Conservation (phyloP, 2,888 invertebrate species). For the Osedax fenrisi region DNA sequence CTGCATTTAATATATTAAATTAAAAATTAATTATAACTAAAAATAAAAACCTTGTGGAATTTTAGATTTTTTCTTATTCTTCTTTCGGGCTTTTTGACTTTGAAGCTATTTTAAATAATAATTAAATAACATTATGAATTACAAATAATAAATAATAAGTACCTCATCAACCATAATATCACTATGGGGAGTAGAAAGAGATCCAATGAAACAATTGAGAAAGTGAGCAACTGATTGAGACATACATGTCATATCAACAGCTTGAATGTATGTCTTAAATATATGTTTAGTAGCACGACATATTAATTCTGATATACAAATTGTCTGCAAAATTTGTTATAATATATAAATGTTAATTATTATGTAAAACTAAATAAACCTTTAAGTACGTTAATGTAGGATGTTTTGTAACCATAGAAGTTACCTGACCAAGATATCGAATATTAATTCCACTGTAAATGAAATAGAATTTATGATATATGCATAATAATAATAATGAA, state of each 20-base stretch:
- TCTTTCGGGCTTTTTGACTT: slow-evolving; percentile 54
- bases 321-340: slow-evolving; percentile 60
- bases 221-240: slow-evolving; percentile 86
- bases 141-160: no score
- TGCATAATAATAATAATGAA: not conserved
- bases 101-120: slow-evolving; percentile 53
- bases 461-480: not conserved
- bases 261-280: slow-evolving; percentile 78
- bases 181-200: slow-evolving; percentile 61
- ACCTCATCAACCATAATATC: slow-evolving; percentile 53
- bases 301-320: slow-evolving; percentile 78
- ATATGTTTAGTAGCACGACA: slow-evolving; percentile 82
- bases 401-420: slow-evolving; percentile 58
- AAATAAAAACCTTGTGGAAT: no score
- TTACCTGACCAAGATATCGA: slow-evolving; percentile 84
- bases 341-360: not conserved
- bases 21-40: no score
- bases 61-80: slow-evolving; percentile 56
- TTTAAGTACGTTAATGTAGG: not conserved
- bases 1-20: no score
- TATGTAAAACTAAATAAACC: not conserved
- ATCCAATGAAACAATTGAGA: slow-evolving; percentile 81
- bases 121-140: no score
- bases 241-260: slow-evolving; percentile 76
- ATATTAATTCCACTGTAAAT: slow-evolving; percentile 70